phyloP scores from a whole-genome alignment of 1,140 invertebrate species.

The Cydia pomonella region DNA sequence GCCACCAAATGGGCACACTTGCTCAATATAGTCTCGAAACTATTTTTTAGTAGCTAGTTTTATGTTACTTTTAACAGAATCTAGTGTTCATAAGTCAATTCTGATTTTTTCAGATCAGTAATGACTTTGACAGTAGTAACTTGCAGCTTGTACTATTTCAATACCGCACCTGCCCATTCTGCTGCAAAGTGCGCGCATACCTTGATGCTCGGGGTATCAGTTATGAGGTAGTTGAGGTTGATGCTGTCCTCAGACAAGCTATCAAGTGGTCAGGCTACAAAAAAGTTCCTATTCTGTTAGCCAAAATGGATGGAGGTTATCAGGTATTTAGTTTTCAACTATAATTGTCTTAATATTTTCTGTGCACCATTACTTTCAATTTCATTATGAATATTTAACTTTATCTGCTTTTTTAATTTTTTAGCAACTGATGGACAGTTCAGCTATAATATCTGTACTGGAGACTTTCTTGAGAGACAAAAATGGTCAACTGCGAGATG shows the following conservation, averaged over 20 bases:
- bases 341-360: background rate
- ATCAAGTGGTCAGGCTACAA: constrained; percentile 97
- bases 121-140: constrained; percentile 85
- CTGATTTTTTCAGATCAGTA: constrained; percentile 79
- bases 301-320: constrained; percentile 86
- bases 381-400: background rate
- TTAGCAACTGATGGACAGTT: constrained; percentile 95
- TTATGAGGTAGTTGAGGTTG: constrained; percentile 98
- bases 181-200: constrained; percentile 97
- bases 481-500: constrained; percentile 83
- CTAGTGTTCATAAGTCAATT: background rate
- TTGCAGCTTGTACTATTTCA: constrained; percentile 95
- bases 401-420: constrained; percentile 39
- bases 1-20: too few relatives aligned
- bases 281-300: constrained; percentile 97
- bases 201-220: constrained; percentile 96
- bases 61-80: too few relatives aligned
- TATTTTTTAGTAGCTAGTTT: too few relatives aligned
- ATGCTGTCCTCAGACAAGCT: constrained; percentile 94
- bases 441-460: constrained; percentile 95
- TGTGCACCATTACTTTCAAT: too few relatives aligned
- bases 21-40: too few relatives aligned
- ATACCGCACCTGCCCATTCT: constrained; percentile 99
- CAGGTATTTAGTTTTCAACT: constrained; percentile 76
- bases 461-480: constrained; percentile 88